Base-by-base conservation (phyloP, 2,113 vertebrate species). In the Riparia riparia region DNA sequence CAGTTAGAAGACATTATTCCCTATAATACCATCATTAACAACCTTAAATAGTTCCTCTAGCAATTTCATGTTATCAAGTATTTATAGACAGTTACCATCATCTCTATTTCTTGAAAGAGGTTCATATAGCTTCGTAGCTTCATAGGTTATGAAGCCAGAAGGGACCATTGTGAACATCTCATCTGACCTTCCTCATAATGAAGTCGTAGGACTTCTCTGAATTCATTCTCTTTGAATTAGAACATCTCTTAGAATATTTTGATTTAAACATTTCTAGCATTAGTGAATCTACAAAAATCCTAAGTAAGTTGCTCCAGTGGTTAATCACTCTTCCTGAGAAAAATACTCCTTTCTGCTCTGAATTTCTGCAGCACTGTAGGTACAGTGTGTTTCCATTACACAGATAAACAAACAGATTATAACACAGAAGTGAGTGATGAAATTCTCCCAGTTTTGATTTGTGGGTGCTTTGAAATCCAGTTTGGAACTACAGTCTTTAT, bases 31-130 rank as follows among this genome's bases (percentile, higher is more conserved):
- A 70, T 94, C 85, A 93, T 95, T 95, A 96, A 80, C 61, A 22
- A 90, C 45, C 85, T 96, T 90, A 95, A 95, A 96, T 94, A 88
- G 66, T 92, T 97, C 94, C 88, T 97, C 88, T 66, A 93, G 92
- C 94, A 94, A 94, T 96, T 94, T 97, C 71, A 70, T 83, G 68
- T 90, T 95, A 97, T 96, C 92, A 94, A 95, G 90, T 97, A 96
- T 95, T 95, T 96, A 94, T 95, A 94, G 95, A 93, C 21, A 95
- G 92, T 93, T 87, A 88, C 82, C n/a, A 90, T 93, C 71, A 85
- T 45, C 90, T 92, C 95, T 92, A 92, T 92, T 90, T 96, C 92
- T 82, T 93, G 61, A 72, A 90, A 96, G 53, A 88, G n/a, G 85
- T 93, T 97, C 66, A 64, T 94, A 87, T 60, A 87, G 57, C 70